Conservation (phyloP, 1,140 invertebrate genomes). For the Drosophila tristis region DNA sequence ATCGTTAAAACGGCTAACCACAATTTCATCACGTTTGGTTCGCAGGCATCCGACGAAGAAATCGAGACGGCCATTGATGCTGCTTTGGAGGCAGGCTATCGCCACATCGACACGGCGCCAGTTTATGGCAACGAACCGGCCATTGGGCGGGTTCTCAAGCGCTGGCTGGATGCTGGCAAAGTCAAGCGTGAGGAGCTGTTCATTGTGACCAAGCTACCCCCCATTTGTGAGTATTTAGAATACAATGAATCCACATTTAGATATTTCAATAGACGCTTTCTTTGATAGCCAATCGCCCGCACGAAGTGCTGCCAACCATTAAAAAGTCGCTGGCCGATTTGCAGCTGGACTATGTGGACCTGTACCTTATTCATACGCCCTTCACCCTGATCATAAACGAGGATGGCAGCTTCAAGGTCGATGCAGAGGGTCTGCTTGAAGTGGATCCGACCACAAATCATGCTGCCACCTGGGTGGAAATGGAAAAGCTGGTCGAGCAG, state of each 20-base stretch:
- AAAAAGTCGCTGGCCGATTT: slow-evolving; percentile 89
- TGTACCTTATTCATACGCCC: slow-evolving; percentile 93
- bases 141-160: slow-evolving; percentile 90
- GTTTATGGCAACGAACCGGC: slow-evolving; percentile 92
- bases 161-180: slow-evolving; percentile 89
- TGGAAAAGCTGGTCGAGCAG: slow-evolving; percentile 89
- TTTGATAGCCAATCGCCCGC: slow-evolving; percentile 86
- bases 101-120: slow-evolving; percentile 93
- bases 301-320: slow-evolving; percentile 89
- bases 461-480: slow-evolving; percentile 90
- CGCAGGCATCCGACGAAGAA: slow-evolving; percentile 88
- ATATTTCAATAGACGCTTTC: slow-evolving; percentile 17
- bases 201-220: slow-evolving; percentile 91
- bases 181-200: slow-evolving; percentile 92
- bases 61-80: slow-evolving; percentile 88
- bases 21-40: slow-evolving; percentile 55
- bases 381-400: slow-evolving; percentile 86
- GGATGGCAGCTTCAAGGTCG: slow-evolving; percentile 78
- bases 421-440: slow-evolving; percentile 87
- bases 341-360: slow-evolving; percentile 92
- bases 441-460: slow-evolving; percentile 89
- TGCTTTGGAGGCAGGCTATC: slow-evolving; percentile 86
- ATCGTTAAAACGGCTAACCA: slow-evolving; percentile 41
- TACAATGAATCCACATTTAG: no score
- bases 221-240: slow-evolving; percentile 66